Percentiles rank a stretch among this genome's conserved stretches.
phyloP scores from a whole-genome alignment of 2,113 vertebrate species.

The Apodemus speciosus region DNA sequence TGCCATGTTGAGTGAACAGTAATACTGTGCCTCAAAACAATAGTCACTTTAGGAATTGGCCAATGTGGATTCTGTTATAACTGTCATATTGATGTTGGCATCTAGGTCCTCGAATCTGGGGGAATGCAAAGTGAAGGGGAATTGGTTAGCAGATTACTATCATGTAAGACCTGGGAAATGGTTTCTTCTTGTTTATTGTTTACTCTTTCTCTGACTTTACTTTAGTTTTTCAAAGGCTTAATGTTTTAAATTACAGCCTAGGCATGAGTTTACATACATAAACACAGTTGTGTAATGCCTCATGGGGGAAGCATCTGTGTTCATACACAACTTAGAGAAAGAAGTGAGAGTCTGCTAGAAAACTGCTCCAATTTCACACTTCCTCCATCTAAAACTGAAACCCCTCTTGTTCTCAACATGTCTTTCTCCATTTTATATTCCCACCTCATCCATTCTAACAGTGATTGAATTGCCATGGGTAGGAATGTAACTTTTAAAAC shows the following conservation, averaged over 20 bases:
- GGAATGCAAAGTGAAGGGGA: not conserved
- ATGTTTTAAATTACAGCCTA: slow-evolving; percentile 2
- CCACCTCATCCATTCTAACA: not conserved
- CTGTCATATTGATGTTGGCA: not conserved
- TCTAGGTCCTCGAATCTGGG: not conserved
- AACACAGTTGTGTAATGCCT: not conserved
- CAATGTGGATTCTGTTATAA: not conserved
- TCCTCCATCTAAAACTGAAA: not conserved
- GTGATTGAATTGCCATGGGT: not conserved
- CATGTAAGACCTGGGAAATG: not conserved
- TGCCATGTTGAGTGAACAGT: too few species aligned
- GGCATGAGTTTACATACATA: not conserved
- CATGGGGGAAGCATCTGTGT: not conserved
- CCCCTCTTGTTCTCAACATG: not conserved
- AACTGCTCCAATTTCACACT: not conserved
- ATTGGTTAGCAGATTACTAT: not conserved
- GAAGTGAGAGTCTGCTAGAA: not conserved
- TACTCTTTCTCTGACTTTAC: not conserved
- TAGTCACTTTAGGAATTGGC: too few species aligned
- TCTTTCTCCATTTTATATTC: not conserved
- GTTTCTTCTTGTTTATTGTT: not conserved
- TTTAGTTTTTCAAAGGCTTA: slow-evolving; percentile 27
- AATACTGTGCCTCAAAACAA: too few species aligned
- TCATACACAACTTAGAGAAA: not conserved
- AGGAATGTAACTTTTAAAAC: not conserved